These are phyloP conservation scores for Leptestheria dahalacensis DNA, from an alignment of 1,140 invertebrate species.

Conservation along the genomic window DNA sequence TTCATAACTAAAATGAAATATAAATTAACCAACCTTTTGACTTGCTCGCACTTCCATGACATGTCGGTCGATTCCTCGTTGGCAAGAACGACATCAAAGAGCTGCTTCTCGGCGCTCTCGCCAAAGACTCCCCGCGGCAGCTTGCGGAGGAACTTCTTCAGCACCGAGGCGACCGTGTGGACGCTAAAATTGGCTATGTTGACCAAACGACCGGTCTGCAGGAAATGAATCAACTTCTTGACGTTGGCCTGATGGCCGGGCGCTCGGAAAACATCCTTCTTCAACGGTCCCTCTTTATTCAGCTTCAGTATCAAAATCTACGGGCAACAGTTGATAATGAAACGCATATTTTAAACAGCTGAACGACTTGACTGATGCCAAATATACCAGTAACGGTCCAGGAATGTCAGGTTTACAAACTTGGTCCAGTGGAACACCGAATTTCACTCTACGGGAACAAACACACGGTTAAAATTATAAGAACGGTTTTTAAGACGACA, in stretches of 20 bases:
- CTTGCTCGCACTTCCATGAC: not conserved
- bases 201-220: conserved; percentile 84
- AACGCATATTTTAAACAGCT: not conserved
- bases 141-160: conserved; percentile 95
- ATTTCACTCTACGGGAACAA: conserved; percentile 55
- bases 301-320: conserved; percentile 80
- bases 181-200: conserved; percentile 96
- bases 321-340: conserved; percentile 17
- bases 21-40: conserved; percentile 49
- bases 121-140: conserved; percentile 89
- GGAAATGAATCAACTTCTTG: conserved; percentile 89
- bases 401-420: conserved; percentile 88
- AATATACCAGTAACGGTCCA: conserved; percentile 58
- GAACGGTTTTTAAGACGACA: not conserved
- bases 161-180: conserved; percentile 93
- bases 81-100: conserved; percentile 52
- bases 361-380: not conserved
- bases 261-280: conserved; percentile 85
- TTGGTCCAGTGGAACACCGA: conserved; percentile 72
- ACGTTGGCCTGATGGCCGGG: conserved; percentile 88
- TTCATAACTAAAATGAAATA: too few species aligned
- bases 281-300: conserved; percentile 82
- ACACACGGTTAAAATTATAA: not conserved
- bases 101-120: conserved; percentile 70
- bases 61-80: not conserved